Evolutionary conservation across 1,140 invertebrate genomes (phyloP).

Genomic region (Catajapyx aquilonaris): DNA sequence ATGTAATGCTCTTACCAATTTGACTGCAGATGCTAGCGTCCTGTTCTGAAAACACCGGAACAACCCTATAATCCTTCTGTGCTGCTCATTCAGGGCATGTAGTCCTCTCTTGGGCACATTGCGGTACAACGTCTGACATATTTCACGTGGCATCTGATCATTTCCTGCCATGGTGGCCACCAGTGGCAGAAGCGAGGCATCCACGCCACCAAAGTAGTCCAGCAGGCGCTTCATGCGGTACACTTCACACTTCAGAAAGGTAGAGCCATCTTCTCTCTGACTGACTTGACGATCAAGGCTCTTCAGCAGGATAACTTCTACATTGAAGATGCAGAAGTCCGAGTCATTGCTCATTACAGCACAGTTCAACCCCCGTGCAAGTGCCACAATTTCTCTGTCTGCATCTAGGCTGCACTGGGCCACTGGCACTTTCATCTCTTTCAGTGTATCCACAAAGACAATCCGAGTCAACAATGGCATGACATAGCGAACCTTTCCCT

Average conservation of each 20-base stretch:
- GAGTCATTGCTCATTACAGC: constrained; percentile 28
- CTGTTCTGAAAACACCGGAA: constrained; percentile 18
- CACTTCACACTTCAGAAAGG: constrained; percentile 17
- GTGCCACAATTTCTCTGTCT: constrained; percentile 23
- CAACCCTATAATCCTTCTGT: constrained; percentile 17
- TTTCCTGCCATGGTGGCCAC: constrained; percentile 23
- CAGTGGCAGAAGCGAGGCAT: constrained; percentile 17
- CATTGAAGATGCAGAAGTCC: constrained; percentile 27
- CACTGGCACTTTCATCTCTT: constrained; percentile 19
- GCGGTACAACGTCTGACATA: constrained; percentile 18
- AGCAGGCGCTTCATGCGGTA: constrained; percentile 15
- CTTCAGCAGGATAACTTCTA: constrained; percentile 23
- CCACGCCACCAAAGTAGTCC: constrained; percentile 13
- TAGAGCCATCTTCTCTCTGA: constrained; percentile 17
- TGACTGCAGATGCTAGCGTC: constrained; percentile 13
- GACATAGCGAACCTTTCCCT: not conserved
- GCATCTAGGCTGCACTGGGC: constrained; percentile 26
- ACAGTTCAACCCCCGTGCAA: constrained; percentile 25
- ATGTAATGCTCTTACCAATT: constrained; percentile 11
- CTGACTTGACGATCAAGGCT: constrained; percentile 13
- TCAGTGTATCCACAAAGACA: constrained; percentile 19
- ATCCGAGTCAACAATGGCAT: constrained; percentile 16
- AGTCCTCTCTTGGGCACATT: constrained; percentile 15
- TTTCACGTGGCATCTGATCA: constrained; percentile 18
- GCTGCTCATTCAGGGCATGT: constrained; percentile 10